Evolutionary conservation across 2,113 vertebrate species (phyloP).

Genomic region (Oryzias woworae): DNA sequence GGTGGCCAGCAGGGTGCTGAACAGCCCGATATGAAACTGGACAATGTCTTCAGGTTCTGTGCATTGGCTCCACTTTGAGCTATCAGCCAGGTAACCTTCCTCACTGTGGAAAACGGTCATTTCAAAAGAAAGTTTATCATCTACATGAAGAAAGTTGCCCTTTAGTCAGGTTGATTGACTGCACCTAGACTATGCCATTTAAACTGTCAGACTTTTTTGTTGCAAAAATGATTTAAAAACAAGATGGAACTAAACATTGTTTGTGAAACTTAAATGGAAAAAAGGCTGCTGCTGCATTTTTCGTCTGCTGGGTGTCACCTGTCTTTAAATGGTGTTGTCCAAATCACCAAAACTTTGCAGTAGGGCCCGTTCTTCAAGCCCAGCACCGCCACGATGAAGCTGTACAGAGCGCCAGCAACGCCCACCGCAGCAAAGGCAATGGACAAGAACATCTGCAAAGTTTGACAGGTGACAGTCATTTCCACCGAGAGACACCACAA

Average conservation of each 20-base stretch:
- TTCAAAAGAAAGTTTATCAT: rapidly evolving
- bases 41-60: slow-evolving; percentile 62
- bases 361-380: slow-evolving; percentile 76
- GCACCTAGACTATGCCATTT: no score
- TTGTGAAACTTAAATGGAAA: no score
- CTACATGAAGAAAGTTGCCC: neutral
- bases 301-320: slow-evolving; percentile 35
- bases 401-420: slow-evolving; percentile 74
- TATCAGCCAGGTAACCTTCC: slow-evolving; percentile 59
- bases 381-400: slow-evolving; percentile 64
- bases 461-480: slow-evolving; percentile 7
- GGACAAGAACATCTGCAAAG: slow-evolving; percentile 80
- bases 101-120: slow-evolving; percentile 27
- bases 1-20: slow-evolving; percentile 66
- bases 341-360: slow-evolving; percentile 5
- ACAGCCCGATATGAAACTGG: slow-evolving; percentile 74
- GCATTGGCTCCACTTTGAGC: slow-evolving; percentile 29
- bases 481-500: neutral
- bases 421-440: slow-evolving; percentile 77
- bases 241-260: no score
- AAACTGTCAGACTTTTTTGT: no score
- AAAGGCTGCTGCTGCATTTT: no score
- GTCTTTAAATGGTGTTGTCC: slow-evolving; percentile 71
- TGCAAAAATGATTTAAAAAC: no score
- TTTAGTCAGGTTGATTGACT: no score